Evolutionary conservation across 2,888 invertebrate genomes (phyloP).

Genomic region (Leptothorax acervorum): DNA sequence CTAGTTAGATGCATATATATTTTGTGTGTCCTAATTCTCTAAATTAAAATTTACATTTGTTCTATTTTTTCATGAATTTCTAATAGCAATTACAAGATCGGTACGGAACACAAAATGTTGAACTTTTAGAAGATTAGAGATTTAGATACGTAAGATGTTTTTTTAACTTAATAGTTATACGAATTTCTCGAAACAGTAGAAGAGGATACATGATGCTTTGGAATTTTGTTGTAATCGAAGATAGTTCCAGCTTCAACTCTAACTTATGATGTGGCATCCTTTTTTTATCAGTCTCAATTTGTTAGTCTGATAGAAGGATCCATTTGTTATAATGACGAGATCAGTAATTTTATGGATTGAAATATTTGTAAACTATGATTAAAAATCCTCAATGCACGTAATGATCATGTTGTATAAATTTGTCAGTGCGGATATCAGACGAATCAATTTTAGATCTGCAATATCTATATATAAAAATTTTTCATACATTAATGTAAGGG

Average conservation of each 20-base stretch:
- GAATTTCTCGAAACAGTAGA: background rate
- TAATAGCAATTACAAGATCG: conserved; percentile 42
- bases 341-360: conserved; percentile 16
- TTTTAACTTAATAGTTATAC: conserved; percentile 14
- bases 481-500: conserved; percentile 39
- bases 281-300: conserved; percentile 50
- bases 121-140: conserved; percentile 33
- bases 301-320: conserved; percentile 13
- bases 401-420: conserved; percentile 36
- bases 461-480: conserved; percentile 55
- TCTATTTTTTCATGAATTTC: conserved; percentile 55
- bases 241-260: background rate
- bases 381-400: conserved; percentile 36
- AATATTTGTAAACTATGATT: conserved; percentile 40
- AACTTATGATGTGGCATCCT: conserved; percentile 20
- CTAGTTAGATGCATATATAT: conserved; percentile 32
- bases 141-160: conserved; percentile 25
- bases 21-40: conserved; percentile 45
- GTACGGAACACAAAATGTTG: conserved; percentile 7
- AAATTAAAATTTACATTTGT: conserved; percentile 55
- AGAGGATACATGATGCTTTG: conserved; percentile 12
- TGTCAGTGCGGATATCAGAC: conserved; percentile 49
- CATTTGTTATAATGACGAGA: conserved; percentile 41
- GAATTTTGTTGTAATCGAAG: conserved; percentile 17
- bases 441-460: conserved; percentile 53